A percentile compares a stretch with the other conserved stretches of the same genome.
Evolutionary conservation across 2,797 vertebrate species (phyloP).

Genomic region (Danio choprae): DNA sequence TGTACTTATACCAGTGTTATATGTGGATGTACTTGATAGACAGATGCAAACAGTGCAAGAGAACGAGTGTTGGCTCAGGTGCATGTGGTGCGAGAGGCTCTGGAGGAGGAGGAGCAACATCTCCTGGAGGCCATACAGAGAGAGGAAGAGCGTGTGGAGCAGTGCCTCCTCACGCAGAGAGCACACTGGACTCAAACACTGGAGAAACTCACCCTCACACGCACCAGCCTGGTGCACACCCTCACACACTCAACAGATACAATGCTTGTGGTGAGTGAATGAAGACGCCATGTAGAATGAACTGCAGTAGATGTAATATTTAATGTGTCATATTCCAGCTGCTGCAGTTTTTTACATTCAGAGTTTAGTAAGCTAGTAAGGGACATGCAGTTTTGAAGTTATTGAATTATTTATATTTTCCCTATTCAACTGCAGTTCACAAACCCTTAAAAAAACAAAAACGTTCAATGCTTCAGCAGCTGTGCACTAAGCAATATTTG

Average conservation of each 20-base stretch:
- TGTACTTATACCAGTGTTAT: slow-evolving; percentile 5
- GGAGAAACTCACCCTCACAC: slow-evolving; percentile 81
- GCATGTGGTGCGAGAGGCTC: slow-evolving; percentile 79
- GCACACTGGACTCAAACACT: slow-evolving; percentile 88
- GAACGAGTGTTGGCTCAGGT: slow-evolving; percentile 88
- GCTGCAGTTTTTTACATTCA: no score
- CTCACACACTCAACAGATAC: slow-evolving; percentile 86
- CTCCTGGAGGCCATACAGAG: slow-evolving; percentile 87
- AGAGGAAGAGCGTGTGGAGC: slow-evolving; percentile 90
- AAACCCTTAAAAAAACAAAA: no score
- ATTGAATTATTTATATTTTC: no score
- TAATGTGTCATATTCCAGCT: no score
- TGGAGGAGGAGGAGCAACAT: slow-evolving; percentile 92
- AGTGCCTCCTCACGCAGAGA: slow-evolving; percentile 91
- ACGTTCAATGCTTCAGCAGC: no score
- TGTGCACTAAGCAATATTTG: no score
- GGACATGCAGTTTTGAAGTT: no score
- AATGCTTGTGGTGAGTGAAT: slow-evolving; percentile 83
- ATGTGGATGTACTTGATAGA: slow-evolving; percentile 68
- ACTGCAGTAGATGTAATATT: no score
- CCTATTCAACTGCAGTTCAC: no score
- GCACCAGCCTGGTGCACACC: slow-evolving; percentile 82
- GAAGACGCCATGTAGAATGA: background rate
- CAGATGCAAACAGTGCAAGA: slow-evolving; percentile 76
- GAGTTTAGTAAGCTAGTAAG: no score